Percentiles rank a stretch among this genome's conserved stretches.
Evolutionary conservation across 2,888 invertebrate species (phyloP).

Genomic region (Eupeodes latifasciatus): DNA sequence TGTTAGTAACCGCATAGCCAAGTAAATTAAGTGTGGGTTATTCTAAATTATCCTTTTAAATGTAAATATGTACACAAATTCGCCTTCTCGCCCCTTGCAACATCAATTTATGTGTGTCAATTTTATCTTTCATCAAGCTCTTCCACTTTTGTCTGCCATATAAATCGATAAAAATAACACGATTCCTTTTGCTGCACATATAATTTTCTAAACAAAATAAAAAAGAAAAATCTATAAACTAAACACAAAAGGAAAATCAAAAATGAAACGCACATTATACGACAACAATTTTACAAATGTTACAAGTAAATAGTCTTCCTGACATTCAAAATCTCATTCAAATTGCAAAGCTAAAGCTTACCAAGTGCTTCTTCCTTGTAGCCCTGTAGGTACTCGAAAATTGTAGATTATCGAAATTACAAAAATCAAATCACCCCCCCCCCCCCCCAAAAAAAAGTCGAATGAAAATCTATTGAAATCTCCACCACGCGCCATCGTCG

Average conservation of each 20-base stretch:
- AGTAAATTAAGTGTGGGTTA: too few species aligned
- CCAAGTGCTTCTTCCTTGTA: background rate
- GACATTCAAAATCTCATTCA: background rate
- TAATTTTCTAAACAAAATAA: background rate
- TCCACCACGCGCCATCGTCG: background rate
- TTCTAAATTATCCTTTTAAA: too few species aligned
- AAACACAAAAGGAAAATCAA: background rate
- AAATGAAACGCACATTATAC: conserved; percentile 16
- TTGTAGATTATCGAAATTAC: conserved; percentile 19
- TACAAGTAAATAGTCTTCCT: background rate
- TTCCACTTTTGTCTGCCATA: background rate
- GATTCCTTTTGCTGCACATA: conserved; percentile 6
- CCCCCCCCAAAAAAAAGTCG: conserved; percentile 10
- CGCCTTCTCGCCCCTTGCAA: too few species aligned
- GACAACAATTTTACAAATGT: background rate
- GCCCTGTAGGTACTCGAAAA: too few species aligned
- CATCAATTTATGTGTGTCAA: conserved; percentile 4
- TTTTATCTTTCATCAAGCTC: background rate
- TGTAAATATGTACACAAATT: too few species aligned
- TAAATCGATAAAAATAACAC: conserved; percentile 24
- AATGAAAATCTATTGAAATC: conserved; percentile 17
- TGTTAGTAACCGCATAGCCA: too few species aligned
- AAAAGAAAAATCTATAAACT: background rate
- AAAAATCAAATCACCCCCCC: conserved; percentile 38
- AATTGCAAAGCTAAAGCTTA: background rate